These are phyloP conservation scores for Nyctibius grandis DNA, from an alignment of 2,797 vertebrate genomes.

Conservation along the genomic window DNA sequence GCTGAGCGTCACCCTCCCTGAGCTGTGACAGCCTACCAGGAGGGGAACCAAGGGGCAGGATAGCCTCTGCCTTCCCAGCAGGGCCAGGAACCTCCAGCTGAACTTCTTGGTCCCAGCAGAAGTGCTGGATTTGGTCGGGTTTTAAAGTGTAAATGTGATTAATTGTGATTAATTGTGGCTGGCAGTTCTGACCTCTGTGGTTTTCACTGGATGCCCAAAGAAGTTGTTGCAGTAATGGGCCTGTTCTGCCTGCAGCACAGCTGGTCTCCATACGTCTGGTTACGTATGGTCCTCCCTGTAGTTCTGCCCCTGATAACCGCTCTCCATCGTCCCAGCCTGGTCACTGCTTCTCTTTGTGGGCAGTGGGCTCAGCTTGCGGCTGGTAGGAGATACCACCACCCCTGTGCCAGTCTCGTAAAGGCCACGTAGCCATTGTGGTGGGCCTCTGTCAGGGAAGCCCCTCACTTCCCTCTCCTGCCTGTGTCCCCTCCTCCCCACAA, in stretches of 20 bases:
- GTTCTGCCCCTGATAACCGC: neutral
- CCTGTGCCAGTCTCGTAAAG: neutral
- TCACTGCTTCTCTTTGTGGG: neutral
- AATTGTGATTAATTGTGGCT: neutral
- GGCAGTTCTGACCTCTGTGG: neutral
- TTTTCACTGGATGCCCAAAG: neutral
- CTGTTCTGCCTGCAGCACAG: neutral
- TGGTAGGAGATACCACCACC: neutral
- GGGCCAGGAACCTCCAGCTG: neutral
- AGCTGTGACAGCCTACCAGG: neutral
- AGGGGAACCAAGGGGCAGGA: neutral
- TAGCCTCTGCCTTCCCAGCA: neutral
- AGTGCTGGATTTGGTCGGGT: neutral
- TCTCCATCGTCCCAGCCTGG: neutral
- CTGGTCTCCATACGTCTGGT: neutral
- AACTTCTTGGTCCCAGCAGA: neutral
- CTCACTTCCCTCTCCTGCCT: neutral
- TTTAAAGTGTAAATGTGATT: neutral
- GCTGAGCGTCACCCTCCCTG: neutral
- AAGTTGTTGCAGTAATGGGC: neutral
- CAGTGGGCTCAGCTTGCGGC: neutral
- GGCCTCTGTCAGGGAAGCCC: neutral
- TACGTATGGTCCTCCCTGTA: neutral
- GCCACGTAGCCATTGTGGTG: neutral
- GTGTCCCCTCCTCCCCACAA: neutral